A percentile compares a stretch with the other conserved stretches of the same genome.
phyloP scores from a whole-genome alignment of 2,113 vertebrate species.

The Callospermophilus lateralis region DNA sequence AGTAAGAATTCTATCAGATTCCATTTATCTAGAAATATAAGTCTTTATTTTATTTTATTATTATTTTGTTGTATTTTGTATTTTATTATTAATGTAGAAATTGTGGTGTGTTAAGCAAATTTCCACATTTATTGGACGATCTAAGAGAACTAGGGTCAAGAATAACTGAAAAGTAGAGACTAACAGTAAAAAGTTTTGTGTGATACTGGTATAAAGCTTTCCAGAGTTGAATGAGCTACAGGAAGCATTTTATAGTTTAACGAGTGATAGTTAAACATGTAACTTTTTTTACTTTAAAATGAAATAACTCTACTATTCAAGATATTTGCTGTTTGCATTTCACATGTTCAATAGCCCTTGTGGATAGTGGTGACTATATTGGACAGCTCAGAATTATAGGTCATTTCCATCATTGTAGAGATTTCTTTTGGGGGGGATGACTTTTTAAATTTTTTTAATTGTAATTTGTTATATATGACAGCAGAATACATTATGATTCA shows the following conservation, averaged over 20 bases:
- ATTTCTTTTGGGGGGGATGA: not conserved
- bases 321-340: not conserved
- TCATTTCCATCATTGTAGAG: not conserved
- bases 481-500: too few relatives aligned
- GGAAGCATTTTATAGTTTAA: not conserved
- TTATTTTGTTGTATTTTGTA: too few relatives aligned
- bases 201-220: not conserved
- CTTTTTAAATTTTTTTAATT: too few relatives aligned
- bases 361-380: not conserved
- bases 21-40: not conserved
- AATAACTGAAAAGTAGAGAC: not conserved
- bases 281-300: not conserved
- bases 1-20: not conserved
- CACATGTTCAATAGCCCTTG: not conserved
- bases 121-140: not conserved
- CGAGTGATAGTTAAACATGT: not conserved
- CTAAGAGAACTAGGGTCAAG: not conserved
- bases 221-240: not conserved
- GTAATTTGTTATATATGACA: too few relatives aligned
- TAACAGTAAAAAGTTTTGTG: not conserved
- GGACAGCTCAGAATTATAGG: not conserved
- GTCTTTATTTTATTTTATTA: not conserved
- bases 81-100: not conserved
- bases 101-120: not conserved
- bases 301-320: not conserved